Evolutionary conservation across 2,113 vertebrate genomes (phyloP), one percentile per base, ranked within the genome.

Genomic region (Esox niger): DNA sequence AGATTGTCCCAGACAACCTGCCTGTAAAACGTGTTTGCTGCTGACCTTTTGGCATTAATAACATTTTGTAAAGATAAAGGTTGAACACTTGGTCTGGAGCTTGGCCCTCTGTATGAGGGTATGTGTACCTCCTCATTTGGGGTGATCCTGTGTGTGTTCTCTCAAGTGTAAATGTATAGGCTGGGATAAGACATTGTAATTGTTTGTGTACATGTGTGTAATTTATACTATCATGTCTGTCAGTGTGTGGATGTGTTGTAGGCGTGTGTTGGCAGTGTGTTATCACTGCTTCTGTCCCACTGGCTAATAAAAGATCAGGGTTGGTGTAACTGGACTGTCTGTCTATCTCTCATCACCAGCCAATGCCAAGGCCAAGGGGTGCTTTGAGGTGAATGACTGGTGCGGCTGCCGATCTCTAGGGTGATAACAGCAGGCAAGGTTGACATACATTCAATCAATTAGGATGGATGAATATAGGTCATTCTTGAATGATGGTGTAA

Each of bases 31-130:
- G 35, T 2, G 63, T 71, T 77, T 81, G 47, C 75, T 69, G 66
- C 58, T 89, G 88, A 91, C 90, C 87, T 91, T 91, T 87, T 56
- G 65, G 57, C 46, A 79, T 85, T 85, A 89, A 89, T 91, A 62
- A 89, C 85, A 77, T 86, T 81, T 82, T 78, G 70, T 27, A 56
- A 38, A 74, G 82, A 82, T 84, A 80, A 91, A 89, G 84, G 84
- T 81, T 82, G 73, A 72, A 73, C 66, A 76, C 58, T 84, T 47
- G 59, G 62, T 46, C 63, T 84, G 52, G 59, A 60, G 54, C 63
- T 79, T 81, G 82, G 84, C 82, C 75, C 63, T 64, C 59, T 49
- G 47, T 52, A 73, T 70, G 76, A 79, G 57, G 71, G 57, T 73
- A 55, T 67, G 66, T 71, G 74, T 73, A 47, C 30, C 27, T 54